phyloP scores from a whole-genome alignment of 1,140 invertebrate genomes.

The Patella vulgata region DNA sequence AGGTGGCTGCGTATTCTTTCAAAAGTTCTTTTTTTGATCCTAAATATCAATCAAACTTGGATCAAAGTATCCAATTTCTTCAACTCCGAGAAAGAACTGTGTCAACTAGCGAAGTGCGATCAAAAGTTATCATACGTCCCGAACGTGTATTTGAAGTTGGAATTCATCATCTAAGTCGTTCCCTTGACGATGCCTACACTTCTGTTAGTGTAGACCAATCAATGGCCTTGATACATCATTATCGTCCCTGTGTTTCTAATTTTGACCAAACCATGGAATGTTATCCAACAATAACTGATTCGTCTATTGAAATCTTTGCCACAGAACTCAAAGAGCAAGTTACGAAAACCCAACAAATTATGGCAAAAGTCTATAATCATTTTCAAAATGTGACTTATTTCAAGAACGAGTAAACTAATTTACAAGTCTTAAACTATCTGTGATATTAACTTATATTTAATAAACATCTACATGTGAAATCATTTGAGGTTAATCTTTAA shows the following conservation, averaged over 20 bases:
- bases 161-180: slow-evolving; percentile 62
- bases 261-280: slow-evolving; percentile 55
- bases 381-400: not conserved
- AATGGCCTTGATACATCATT: slow-evolving; percentile 90
- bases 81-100: slow-evolving; percentile 43
- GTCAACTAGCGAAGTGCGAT: slow-evolving; percentile 42
- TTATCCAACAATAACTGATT: slow-evolving; percentile 35
- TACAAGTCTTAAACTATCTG: too few species aligned
- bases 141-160: slow-evolving; percentile 59
- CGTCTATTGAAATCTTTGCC: slow-evolving; percentile 47
- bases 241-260: slow-evolving; percentile 69
- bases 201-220: slow-evolving; percentile 68
- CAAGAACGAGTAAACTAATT: not conserved
- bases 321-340: slow-evolving; percentile 19
- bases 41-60: slow-evolving; percentile 30
- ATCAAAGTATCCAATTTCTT: slow-evolving; percentile 35
- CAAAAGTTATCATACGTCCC: slow-evolving; percentile 58
- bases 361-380: too few species aligned
- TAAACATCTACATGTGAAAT: too few species aligned
- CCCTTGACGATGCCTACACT: slow-evolving; percentile 29
- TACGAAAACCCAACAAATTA: too few species aligned
- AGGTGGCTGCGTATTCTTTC: slow-evolving; percentile 50
- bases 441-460: too few species aligned
- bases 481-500: too few species aligned
- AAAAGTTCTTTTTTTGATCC: slow-evolving; percentile 62